Evolutionary conservation across 2,888 invertebrate species (phyloP).

Genomic region (Dasypolia templi): DNA sequence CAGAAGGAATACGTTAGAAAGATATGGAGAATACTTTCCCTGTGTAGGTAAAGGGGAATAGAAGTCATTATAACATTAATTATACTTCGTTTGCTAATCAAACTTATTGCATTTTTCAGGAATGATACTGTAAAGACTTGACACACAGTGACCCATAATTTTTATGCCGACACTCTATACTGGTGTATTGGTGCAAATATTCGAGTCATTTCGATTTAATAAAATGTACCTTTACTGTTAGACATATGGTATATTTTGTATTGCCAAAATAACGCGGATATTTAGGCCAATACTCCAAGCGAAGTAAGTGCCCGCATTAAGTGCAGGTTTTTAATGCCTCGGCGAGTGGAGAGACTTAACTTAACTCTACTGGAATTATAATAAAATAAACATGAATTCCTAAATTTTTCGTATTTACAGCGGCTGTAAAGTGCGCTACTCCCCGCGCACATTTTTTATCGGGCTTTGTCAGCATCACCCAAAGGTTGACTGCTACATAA

Average conservation of each 20-base stretch:
- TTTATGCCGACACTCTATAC: not conserved
- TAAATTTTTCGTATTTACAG: too few relatives aligned
- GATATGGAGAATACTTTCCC: slow-evolving; percentile 7
- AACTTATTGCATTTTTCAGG: slow-evolving; percentile 67
- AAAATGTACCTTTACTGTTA: not conserved
- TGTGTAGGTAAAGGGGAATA: slow-evolving; percentile 8
- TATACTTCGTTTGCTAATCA: slow-evolving; percentile 64
- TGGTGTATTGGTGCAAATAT: not conserved
- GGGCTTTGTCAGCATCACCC: too few relatives aligned
- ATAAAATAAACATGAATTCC: too few relatives aligned
- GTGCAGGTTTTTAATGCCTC: not conserved
- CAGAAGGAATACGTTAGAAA: slow-evolving; percentile 17
- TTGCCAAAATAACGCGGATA: not conserved
- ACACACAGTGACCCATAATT: slow-evolving; percentile 27
- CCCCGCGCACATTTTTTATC: too few relatives aligned
- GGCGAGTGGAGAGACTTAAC: not conserved
- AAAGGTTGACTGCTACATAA: too few relatives aligned
- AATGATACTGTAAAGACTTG: slow-evolving; percentile 58
- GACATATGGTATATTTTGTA: not conserved
- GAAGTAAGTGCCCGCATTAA: not conserved
- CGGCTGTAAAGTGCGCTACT: too few relatives aligned
- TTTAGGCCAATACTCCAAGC: not conserved
- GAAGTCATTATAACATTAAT: slow-evolving; percentile 32
- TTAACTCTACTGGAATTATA: too few relatives aligned
- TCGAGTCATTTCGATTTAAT: not conserved